Percentiles rank a stretch among this genome's conserved stretches.
Evolutionary conservation across 2,113 vertebrate species (phyloP).

Genomic region (Cynocephalus volans): DNA sequence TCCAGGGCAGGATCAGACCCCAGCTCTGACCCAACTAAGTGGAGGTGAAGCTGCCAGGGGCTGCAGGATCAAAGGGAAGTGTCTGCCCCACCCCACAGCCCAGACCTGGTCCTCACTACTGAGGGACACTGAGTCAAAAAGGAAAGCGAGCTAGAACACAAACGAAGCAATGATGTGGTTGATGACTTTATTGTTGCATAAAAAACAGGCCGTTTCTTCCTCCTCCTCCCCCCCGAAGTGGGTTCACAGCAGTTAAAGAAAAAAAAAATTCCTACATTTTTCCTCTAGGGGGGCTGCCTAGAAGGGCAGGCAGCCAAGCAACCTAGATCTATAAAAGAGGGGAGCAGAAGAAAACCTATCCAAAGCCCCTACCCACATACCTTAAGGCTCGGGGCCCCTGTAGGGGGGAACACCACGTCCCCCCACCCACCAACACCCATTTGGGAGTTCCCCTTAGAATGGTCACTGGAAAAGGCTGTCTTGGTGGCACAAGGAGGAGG

Average conservation of each 20-base stretch:
- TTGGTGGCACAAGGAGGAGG: constrained; percentile 59
- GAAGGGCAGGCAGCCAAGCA: constrained; percentile 69
- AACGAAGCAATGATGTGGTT: constrained; percentile 65
- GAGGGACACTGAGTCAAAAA: constrained; percentile 36
- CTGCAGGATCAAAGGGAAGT: constrained; percentile 34
- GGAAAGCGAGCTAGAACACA: constrained; percentile 58
- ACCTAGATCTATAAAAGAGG: constrained; percentile 74
- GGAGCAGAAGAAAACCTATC: constrained; percentile 68
- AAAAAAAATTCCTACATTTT: constrained; percentile 84
- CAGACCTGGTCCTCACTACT: not conserved
- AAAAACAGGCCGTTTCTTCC: constrained; percentile 80
- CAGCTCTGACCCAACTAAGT: constrained; percentile 1
- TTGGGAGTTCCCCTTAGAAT: constrained; percentile 62
- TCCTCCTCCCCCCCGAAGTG: constrained; percentile 68
- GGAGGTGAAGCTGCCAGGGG: not conserved
- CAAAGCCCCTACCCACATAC: constrained; percentile 60
- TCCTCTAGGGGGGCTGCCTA: constrained; percentile 80
- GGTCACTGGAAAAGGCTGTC: constrained; percentile 64
- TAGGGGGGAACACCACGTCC: not conserved
- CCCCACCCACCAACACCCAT: not conserved
- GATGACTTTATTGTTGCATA: constrained; percentile 85
- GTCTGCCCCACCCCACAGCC: not conserved
- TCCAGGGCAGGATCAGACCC: not conserved
- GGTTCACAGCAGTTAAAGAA: constrained; percentile 86
- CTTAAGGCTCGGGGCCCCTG: constrained; percentile 9